Conservation (phyloP, 2,888 invertebrate genomes). For the Panopea generosa region DNA sequence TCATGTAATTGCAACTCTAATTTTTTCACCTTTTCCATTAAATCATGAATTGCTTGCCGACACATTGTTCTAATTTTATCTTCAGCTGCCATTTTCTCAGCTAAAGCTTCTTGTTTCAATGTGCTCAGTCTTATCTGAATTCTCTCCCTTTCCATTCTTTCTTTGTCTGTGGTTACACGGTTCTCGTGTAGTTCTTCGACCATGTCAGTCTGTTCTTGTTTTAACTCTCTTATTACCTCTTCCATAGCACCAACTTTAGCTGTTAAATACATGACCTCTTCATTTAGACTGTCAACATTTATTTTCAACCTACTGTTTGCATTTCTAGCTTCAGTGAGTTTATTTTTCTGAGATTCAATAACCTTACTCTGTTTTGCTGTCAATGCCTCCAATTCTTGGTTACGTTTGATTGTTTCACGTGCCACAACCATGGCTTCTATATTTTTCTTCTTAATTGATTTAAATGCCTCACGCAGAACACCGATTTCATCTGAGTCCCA, state of each 20-base stretch:
- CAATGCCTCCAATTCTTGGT: conserved; percentile 65
- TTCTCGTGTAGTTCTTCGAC: conserved; percentile 74
- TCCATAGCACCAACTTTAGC: conserved; percentile 76
- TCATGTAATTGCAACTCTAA: conserved; percentile 67
- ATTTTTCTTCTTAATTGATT: conserved; percentile 76
- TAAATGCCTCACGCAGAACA: conserved; percentile 77
- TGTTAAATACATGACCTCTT: conserved; percentile 69
- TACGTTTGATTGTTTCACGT: conserved; percentile 68
- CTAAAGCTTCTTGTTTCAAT: conserved; percentile 67
- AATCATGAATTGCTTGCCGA: conserved; percentile 71
- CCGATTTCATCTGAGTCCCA: conserved; percentile 79
- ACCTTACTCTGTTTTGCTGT: conserved; percentile 56
- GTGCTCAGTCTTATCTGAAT: conserved; percentile 71
- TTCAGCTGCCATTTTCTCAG: conserved; percentile 69
- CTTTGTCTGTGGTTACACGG: conserved; percentile 70
- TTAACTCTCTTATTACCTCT: conserved; percentile 76
- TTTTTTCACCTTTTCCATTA: conserved; percentile 71
- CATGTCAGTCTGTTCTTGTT: conserved; percentile 70
- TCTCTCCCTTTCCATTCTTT: conserved; percentile 70
- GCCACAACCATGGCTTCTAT: conserved; percentile 71
- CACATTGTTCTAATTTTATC: conserved; percentile 73
- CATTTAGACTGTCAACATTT: conserved; percentile 74
- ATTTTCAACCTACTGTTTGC: conserved; percentile 78
- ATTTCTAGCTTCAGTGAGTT: conserved; percentile 72
- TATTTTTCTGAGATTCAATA: conserved; percentile 59